Evolutionary conservation across 2,888 invertebrate species (phyloP).

Genomic region (Amiota minor): DNA sequence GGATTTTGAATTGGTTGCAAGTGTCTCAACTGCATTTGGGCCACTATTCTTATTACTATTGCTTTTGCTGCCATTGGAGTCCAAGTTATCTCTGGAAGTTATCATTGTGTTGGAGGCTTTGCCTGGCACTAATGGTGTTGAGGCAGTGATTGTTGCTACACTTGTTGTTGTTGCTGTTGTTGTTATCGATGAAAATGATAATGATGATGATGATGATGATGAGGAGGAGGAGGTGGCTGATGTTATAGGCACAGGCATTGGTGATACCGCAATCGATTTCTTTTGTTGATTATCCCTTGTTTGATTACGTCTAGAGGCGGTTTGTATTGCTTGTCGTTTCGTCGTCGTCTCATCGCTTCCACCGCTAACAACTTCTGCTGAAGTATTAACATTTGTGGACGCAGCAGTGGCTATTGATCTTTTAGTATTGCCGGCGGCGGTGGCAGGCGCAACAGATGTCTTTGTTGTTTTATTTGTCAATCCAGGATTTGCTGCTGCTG

Average conservation of each 20-base stretch:
- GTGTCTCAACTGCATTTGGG: not conserved
- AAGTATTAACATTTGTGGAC: constrained; percentile 18
- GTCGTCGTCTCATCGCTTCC: not conserved
- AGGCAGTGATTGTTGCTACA: not conserved
- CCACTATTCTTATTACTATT: not conserved
- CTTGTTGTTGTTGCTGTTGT: not conserved
- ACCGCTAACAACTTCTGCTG: not conserved
- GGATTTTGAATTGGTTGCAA: constrained; percentile 19
- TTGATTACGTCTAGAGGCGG: not conserved
- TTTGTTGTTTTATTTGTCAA: constrained; percentile 12
- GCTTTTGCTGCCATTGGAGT: not conserved
- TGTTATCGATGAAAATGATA: not conserved
- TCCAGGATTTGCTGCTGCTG: constrained; percentile 24
- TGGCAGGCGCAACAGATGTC: not conserved
- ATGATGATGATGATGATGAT: not conserved
- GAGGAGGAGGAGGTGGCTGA: not conserved
- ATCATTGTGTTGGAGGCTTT: not conserved
- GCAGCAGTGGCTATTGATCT: not conserved
- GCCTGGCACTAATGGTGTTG: not conserved
- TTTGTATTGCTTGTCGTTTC: not conserved
- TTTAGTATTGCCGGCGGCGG: not conserved
- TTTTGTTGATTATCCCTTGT: not conserved
- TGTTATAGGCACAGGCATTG: not conserved
- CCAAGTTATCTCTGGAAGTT: not conserved
- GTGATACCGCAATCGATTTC: not conserved